Evolutionary conservation across 2,888 invertebrate genomes (phyloP).

Genomic region (Brachyopa scutellaris): DNA sequence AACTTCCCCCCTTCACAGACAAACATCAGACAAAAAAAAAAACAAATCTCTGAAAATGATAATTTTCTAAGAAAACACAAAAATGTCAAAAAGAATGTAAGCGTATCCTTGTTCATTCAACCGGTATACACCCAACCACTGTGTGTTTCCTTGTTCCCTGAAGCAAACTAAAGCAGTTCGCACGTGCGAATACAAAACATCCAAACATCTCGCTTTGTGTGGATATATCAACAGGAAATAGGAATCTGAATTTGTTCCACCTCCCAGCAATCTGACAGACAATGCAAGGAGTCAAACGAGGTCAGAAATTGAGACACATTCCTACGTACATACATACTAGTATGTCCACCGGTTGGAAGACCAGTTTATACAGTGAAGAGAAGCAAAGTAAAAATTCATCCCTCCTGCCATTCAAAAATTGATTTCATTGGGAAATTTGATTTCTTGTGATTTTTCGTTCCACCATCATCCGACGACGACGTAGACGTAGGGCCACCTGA

Average conservation of each 20-base stretch:
- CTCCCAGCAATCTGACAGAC: constrained; percentile 52
- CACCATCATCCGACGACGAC: not conserved
- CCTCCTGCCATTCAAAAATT: constrained; percentile 36
- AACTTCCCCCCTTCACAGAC: not conserved
- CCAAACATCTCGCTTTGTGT: not conserved
- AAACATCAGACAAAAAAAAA: not conserved
- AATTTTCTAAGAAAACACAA: constrained; percentile 19
- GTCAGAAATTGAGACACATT: constrained; percentile 42
- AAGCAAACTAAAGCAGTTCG: not conserved
- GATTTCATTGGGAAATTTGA: constrained; percentile 61
- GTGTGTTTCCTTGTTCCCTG: not conserved
- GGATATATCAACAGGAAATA: constrained; percentile 54
- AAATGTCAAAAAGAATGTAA: constrained; percentile 8
- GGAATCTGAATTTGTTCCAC: constrained; percentile 41
- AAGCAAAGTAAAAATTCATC: constrained; percentile 9
- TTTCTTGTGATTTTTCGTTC: constrained; percentile 30
- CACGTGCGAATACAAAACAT: constrained; percentile 22
- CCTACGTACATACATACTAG: not conserved
- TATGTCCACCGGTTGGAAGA: not conserved
- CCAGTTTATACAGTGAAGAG: constrained; percentile 20
- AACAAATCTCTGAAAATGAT: constrained; percentile 38
- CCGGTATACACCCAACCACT: constrained; percentile 17
- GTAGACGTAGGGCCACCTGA: not conserved
- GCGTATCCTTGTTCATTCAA: constrained; percentile 18
- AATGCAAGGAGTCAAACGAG: constrained; percentile 64